Evolutionary conservation across 1,140 invertebrate genomes (phyloP), one percentile per base, ranked within the genome.

Genomic region (Drosophila ironensis): DNA sequence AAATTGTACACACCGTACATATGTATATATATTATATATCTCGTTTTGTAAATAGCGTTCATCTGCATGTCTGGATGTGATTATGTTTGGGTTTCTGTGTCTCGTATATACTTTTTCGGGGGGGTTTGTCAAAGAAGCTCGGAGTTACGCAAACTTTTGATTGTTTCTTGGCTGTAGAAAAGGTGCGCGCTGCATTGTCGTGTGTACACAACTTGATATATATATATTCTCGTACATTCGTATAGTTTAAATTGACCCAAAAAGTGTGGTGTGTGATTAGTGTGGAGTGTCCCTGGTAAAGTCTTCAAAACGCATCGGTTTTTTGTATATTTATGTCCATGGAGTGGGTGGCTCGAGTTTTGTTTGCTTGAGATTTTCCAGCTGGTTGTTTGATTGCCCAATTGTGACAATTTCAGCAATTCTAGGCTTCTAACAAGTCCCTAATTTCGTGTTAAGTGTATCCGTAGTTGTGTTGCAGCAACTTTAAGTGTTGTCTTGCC

Each of bases 91-190:
- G 64, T 50, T 48, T 33, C 30, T 5, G 48, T 44, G 24, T 54
- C 33, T 45, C n/a, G 24, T n/a, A 25, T 28, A 46, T 44, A 46
- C 12, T 37, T 50, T 17, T 38, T n/a, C n/a, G 30, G 22, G 33
- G 50, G 27, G 28, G 19, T 48, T 59, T 33, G 30, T 60, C 52
- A 57, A 73, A 80, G 80, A 86, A 86, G 80, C 80, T 86, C 80
- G 68, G 74, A 68, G 71, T 86, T 84, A 60, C 71, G 57, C 70
- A 68, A 66, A 53, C 2, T 86, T 86, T 86, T 86, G 80, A 86
- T 86, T 86, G 80, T 86, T 86, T 75, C 52, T 27, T 69, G 53
- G 56, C 53, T 54, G 30, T 60, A 50, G 45, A 50, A 56, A 51
- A 59, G 30, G 47, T 56, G 22, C n/a, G n/a, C n/a, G n/a, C 68